Percentiles rank a stretch among this genome's conserved stretches.
phyloP scores from a whole-genome alignment of 2,888 invertebrate species.

The Falcaria lacertinaria region DNA sequence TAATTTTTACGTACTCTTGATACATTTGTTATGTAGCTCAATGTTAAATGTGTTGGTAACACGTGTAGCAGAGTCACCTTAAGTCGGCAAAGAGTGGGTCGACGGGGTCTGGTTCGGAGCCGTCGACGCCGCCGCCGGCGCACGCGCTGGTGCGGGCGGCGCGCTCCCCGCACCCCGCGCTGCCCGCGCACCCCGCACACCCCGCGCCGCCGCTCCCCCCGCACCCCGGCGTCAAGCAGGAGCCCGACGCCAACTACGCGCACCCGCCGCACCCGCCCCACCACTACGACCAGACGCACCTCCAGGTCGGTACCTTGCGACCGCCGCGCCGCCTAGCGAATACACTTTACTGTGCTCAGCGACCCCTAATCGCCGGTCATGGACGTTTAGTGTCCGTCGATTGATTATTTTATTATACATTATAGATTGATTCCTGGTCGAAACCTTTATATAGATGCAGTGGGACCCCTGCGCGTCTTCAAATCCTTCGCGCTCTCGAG shows the following conservation, averaged over 20 bases:
- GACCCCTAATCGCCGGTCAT: too few species aligned
- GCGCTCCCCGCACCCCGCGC: constrained; percentile 80
- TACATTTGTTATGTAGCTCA: constrained; percentile 1
- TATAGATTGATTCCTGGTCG: too few species aligned
- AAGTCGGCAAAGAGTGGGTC: constrained; percentile 61
- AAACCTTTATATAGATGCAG: too few species aligned
- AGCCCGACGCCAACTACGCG: constrained; percentile 52
- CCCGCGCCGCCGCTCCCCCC: constrained; percentile 73
- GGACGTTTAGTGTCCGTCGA: too few species aligned
- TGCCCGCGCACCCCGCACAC: constrained; percentile 71
- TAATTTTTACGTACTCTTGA: too few species aligned
- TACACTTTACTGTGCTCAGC: too few species aligned
- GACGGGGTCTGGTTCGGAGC: constrained; percentile 72
- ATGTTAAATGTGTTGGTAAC: constrained; percentile 3
- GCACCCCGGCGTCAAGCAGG: constrained; percentile 19
- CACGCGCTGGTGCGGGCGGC: constrained; percentile 52
- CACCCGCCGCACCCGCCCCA: constrained; percentile 44
- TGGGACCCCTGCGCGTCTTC: too few species aligned
- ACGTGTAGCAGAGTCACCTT: constrained; percentile 46
- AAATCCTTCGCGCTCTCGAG: too few species aligned
- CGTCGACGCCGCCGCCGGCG: constrained; percentile 73
- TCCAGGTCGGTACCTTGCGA: constrained; percentile 45
- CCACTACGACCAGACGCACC: constrained; percentile 63
- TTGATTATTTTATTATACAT: too few species aligned
- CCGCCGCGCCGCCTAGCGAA: not conserved